These are phyloP conservation scores for Hanleya hanleyi DNA, from an alignment of 2,888 invertebrate species.

Conservation along the genomic window DNA sequence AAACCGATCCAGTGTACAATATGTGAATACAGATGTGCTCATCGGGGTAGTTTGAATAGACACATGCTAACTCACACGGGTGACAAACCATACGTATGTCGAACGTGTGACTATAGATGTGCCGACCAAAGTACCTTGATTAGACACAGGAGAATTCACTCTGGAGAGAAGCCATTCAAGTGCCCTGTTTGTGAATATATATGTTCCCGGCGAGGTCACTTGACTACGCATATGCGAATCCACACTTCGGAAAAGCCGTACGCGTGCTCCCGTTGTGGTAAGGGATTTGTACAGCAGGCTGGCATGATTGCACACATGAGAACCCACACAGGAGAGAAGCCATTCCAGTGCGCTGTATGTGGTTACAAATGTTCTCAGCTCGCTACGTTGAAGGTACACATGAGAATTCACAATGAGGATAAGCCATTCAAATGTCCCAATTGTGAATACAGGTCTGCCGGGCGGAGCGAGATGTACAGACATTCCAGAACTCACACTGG, in stretches of 20 bases:
- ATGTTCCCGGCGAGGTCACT: not conserved
- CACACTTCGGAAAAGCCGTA: not conserved
- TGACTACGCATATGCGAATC: not conserved
- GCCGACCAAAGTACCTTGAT: not conserved
- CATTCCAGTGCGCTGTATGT: not conserved
- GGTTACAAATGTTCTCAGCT: not conserved
- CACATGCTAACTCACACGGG: not conserved
- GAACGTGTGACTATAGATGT: not conserved
- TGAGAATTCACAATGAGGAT: not conserved
- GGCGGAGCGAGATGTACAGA: not conserved
- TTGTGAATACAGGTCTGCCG: not conserved
- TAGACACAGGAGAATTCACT: not conserved
- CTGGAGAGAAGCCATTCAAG: not conserved
- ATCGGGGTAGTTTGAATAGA: too few relatives aligned
- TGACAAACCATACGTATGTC: not conserved
- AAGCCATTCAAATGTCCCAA: not conserved
- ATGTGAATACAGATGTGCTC: too few relatives aligned
- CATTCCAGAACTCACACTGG: not conserved
- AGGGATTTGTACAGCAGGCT: not conserved
- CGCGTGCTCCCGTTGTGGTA: not conserved
- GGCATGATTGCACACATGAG: not conserved
- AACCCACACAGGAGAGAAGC: not conserved
- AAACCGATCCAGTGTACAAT: too few relatives aligned
- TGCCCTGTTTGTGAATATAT: not conserved
- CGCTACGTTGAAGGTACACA: not conserved